Evolutionary conservation across 2,888 invertebrate genomes (phyloP).

Genomic region (Spialia ferax): DNA sequence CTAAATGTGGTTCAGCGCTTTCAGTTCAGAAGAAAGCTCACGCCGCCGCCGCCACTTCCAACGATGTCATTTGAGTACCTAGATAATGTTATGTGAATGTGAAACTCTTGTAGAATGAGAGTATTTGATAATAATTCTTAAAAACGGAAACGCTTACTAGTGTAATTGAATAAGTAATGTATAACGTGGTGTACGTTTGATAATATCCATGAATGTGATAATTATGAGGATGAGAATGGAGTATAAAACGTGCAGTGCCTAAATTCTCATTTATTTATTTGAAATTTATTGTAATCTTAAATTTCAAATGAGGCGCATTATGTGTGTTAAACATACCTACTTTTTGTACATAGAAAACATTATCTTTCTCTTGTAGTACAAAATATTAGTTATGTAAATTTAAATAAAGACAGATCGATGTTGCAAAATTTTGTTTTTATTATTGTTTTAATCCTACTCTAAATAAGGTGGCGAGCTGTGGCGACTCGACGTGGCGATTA

Average conservation of each 20-base stretch:
- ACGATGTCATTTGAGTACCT: constrained; percentile 14
- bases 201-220: constrained; percentile 78
- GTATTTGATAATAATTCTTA: constrained; percentile 75
- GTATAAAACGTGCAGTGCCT: constrained; percentile 82
- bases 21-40: background rate
- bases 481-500: too few species aligned
- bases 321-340: constrained; percentile 65
- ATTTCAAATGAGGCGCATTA: constrained; percentile 49
- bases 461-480: too few species aligned
- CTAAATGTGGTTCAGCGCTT: background rate
- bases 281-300: constrained; percentile 50
- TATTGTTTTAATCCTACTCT: background rate
- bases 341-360: constrained; percentile 74
- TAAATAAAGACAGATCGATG: constrained; percentile 86
- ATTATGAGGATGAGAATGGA: constrained; percentile 59
- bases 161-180: constrained; percentile 65
- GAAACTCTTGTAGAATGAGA: constrained; percentile 47
- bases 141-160: constrained; percentile 85
- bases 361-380: constrained; percentile 82
- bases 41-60: background rate
- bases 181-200: constrained; percentile 67
- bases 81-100: constrained; percentile 42
- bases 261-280: constrained; percentile 77
- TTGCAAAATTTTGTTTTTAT: constrained; percentile 55
- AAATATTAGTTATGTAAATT: constrained; percentile 77